Base-by-base conservation (phyloP, 2,113 vertebrate genomes). In the Pungitius pungitius region DNA sequence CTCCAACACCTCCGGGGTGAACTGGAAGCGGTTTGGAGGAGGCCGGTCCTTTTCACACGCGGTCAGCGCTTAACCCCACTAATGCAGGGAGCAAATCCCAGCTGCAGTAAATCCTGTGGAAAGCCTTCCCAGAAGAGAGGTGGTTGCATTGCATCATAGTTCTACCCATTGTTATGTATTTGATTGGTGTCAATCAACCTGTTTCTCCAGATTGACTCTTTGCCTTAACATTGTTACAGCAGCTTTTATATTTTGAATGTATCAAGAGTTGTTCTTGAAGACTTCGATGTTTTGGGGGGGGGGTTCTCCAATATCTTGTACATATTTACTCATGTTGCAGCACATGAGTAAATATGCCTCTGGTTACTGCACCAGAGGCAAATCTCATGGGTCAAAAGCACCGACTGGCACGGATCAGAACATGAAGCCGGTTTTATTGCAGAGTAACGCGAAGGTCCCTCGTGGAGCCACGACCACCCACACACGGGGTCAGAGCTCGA, bases 351-450 rank as follows among this genome's bases (percentile, higher is more conserved):
- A n/a, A n/a, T n/a, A n/a, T n/a, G n/a, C n/a, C n/a, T n/a, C n/a
- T n/a, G 33, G 79, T 71, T 57, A 42, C 10, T 69, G 40, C 22
- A 59, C 20, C 12, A 51, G 62, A 68, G 39, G 30, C 45, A 35
- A 43, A 35, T 7, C 4, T 11, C n/a, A 33, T 33, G 26, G 54
- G 61, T 40, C 55, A 80, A 56, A 74, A 35, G 55, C 27, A 27
- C 24, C 24, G 52, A 15, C 54, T 33, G 63, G 70, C 84, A 85
- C 82, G 65, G 65, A 56, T 88, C 35, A 42, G 47, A 77, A 61
- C 49, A 56, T 42, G 67, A 72, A 69, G 81, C 26, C 6, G 15
- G 3, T 67, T n/a, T 73, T 68, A 54, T 45, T 68, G 37, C 51
- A n/a, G 27, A 66, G 3, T 39, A 15, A 40, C 27, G 43, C 64